A percentile compares a stretch with the other conserved stretches of the same genome.
Conservation (phyloP, 2,113 vertebrate species). For the Eptesicus fuscus region DNA sequence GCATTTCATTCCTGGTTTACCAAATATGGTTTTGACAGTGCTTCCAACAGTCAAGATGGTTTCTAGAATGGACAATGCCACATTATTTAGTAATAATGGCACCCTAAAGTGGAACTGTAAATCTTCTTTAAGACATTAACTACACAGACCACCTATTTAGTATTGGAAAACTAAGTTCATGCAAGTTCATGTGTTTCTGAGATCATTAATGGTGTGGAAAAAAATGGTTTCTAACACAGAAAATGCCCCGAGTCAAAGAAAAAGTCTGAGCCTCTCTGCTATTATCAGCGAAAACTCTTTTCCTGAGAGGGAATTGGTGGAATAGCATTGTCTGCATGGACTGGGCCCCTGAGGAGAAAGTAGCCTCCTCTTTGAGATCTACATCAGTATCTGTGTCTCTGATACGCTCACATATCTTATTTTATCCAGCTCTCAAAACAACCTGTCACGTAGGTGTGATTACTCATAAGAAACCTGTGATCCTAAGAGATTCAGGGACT, state of each 20-base stretch:
- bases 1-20: conserved; percentile 75
- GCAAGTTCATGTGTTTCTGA: neutral
- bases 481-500: neutral
- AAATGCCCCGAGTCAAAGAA: neutral
- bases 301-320: neutral
- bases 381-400: neutral
- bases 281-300: neutral
- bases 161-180: conserved; percentile 22
- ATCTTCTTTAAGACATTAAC: conserved; percentile 8
- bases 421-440: neutral
- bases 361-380: neutral
- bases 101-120: neutral
- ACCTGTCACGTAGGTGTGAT: neutral
- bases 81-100: conserved; percentile 20
- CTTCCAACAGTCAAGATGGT: conserved; percentile 55
- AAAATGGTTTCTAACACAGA: neutral
- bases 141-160: neutral
- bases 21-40: conserved; percentile 62
- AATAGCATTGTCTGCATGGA: neutral
- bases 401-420: neutral
- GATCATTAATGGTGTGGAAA: neutral
- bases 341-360: neutral
- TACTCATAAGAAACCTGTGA: neutral
- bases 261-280: neutral
- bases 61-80: conserved; percentile 52